Conservation (phyloP, 2,113 vertebrate species). For the Neolamprologus longior region DNA sequence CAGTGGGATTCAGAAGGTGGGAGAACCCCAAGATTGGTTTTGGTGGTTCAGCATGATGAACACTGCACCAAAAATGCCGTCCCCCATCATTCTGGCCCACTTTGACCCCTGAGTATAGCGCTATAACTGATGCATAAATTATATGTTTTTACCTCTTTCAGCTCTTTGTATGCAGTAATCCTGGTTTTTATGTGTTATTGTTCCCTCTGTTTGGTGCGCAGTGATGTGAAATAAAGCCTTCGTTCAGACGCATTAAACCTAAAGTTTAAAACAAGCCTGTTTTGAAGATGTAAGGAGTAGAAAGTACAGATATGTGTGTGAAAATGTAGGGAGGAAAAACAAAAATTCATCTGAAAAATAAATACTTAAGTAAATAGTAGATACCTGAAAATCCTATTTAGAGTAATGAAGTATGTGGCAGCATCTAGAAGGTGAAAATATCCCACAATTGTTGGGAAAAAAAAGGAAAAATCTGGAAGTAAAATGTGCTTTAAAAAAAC, state of each 20-base stretch:
- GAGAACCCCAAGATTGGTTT: background rate
- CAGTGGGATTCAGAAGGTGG: background rate
- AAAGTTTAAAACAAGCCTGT: background rate
- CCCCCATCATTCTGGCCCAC: background rate
- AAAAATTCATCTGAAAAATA: background rate
- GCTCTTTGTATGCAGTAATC: background rate
- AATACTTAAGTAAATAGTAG: background rate
- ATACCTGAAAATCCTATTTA: background rate
- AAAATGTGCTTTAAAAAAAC: background rate
- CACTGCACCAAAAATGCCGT: background rate
- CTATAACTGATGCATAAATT: background rate
- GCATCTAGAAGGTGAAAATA: background rate
- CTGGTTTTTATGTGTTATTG: background rate
- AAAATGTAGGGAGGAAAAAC: background rate
- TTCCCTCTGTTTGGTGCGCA: background rate
- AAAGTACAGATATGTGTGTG: background rate
- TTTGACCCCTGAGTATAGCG: background rate
- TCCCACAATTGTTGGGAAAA: fast-evolving
- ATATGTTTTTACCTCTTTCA: background rate
- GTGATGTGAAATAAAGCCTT: background rate
- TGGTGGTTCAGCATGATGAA: background rate
- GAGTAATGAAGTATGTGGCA: background rate
- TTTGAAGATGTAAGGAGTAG: background rate
- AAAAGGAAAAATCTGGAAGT: background rate
- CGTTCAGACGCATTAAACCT: background rate